A percentile compares a stretch with the other conserved stretches of the same genome.
Evolutionary conservation across 1,140 invertebrate species (phyloP).

Genomic region (Scylla paramamosain): DNA sequence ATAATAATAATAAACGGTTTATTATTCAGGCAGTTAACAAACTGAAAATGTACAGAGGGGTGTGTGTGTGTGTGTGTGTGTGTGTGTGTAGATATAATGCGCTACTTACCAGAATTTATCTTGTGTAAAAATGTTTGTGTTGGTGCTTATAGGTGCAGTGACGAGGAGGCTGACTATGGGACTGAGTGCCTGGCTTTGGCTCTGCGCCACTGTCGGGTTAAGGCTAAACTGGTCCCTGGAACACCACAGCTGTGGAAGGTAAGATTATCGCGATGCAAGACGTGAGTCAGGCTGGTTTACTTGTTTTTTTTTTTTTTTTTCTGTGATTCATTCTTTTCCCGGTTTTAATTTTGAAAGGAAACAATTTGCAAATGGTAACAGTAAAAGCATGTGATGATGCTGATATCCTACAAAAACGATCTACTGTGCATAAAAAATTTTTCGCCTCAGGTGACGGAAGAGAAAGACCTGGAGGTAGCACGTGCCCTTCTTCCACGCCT

Average conservation of each 20-base stretch:
- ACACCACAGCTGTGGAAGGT: slow-evolving; percentile 63
- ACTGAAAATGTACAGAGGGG: too few relatives aligned
- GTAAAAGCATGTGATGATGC: background rate
- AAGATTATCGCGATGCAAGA: background rate
- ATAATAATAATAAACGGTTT: too few relatives aligned
- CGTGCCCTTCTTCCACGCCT: slow-evolving; percentile 34
- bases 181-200: slow-evolving; percentile 65
- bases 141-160: slow-evolving; percentile 36
- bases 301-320: background rate
- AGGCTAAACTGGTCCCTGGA: slow-evolving; percentile 50
- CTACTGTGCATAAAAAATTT: too few relatives aligned
- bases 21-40: too few relatives aligned
- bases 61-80: background rate
- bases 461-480: slow-evolving; percentile 61
- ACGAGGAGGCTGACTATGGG: slow-evolving; percentile 55
- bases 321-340: background rate
- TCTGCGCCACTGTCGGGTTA: slow-evolving; percentile 39
- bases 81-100: background rate
- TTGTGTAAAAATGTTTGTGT: background rate
- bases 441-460: slow-evolving; percentile 53
- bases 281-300: too few relatives aligned
- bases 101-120: too few relatives aligned
- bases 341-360: background rate
- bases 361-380: background rate
- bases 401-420: too few relatives aligned